phyloP scores from a whole-genome alignment of 2,797 vertebrate genomes.

The Apogon talboti region DNA sequence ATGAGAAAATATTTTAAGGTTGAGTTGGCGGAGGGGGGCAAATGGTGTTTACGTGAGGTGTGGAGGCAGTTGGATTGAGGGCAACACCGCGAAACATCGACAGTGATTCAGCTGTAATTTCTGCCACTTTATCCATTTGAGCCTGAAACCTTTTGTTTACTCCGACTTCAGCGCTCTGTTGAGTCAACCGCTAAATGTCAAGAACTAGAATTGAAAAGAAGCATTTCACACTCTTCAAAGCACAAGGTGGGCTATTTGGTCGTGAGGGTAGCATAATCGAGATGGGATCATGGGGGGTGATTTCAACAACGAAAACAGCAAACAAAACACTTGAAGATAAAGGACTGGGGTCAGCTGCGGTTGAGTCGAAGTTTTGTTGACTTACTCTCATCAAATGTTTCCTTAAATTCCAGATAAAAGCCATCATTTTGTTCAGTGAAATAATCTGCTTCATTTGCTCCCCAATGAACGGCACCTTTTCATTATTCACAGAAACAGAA shows the following conservation, averaged over 20 bases:
- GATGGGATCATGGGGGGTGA: background rate
- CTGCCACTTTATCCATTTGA: conserved; percentile 43
- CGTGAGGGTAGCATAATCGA: conserved; percentile 15
- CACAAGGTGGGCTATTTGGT: conserved; percentile 9
- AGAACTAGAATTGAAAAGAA: conserved; percentile 47
- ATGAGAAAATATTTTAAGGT: conserved; percentile 57
- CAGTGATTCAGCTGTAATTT: conserved; percentile 53
- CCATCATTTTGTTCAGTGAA: no score
- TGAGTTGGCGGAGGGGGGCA: conserved; percentile 8
- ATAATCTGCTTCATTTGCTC: no score
- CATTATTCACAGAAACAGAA: no score
- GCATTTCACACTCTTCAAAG: conserved; percentile 24
- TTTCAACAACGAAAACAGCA: conserved; percentile 12
- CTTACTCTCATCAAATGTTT: no score
- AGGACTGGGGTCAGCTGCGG: conserved; percentile 11
- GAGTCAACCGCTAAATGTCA: conserved; percentile 57
- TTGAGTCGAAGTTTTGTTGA: no score
- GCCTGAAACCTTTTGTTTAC: conserved; percentile 52
- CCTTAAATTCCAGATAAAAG: no score
- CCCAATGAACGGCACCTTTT: no score
- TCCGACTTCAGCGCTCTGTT: conserved; percentile 26
- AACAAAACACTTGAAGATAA: conserved; percentile 29
- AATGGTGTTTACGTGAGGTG: conserved; percentile 14
- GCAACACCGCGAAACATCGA: conserved; percentile 51
- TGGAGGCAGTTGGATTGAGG: conserved; percentile 37